These are phyloP conservation scores for Lynx canadensis DNA, from an alignment of 2,113 vertebrate genomes.

Conservation along the genomic window DNA sequence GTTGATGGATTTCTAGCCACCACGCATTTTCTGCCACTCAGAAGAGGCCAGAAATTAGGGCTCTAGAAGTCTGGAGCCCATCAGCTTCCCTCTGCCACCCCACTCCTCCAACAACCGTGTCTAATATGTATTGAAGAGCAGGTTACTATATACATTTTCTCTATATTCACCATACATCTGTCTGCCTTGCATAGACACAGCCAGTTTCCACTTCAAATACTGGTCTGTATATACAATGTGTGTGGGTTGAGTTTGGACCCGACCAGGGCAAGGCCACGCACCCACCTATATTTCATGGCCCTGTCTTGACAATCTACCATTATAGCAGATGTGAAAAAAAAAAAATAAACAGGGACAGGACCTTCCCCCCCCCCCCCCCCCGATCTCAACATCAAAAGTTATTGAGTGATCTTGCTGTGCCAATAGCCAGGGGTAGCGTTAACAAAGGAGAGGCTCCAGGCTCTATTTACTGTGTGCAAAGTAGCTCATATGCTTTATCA, in stretches of 20 bases:
- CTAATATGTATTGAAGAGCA: background rate
- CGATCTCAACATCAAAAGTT: slow-evolving; percentile 59
- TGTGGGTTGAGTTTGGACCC: slow-evolving; percentile 58
- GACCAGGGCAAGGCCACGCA: slow-evolving; percentile 11
- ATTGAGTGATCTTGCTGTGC: background rate
- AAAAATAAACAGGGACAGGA: slow-evolving; percentile 35
- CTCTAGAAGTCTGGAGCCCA: background rate
- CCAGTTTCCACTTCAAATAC: slow-evolving; percentile 35
- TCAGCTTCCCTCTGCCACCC: background rate
- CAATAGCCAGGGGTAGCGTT: slow-evolving; percentile 31
- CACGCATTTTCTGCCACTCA: background rate
- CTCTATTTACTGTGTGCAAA: background rate
- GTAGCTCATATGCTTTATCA: slow-evolving; percentile 4
- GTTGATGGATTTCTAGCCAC: slow-evolving; percentile 10
- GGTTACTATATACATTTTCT: slow-evolving; percentile 32
- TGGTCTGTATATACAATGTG: slow-evolving; percentile 1
- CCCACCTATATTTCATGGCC: slow-evolving; percentile 25
- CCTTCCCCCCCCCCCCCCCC: no score
- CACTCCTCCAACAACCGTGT: background rate
- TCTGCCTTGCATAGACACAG: background rate
- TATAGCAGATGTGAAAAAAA: slow-evolving; percentile 17
- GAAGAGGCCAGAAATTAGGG: background rate
- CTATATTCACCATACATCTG: background rate
- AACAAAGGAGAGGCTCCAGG: background rate
- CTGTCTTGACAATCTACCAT: slow-evolving; percentile 4